Evolutionary conservation across 2,113 vertebrate genomes (phyloP).

Genomic region (Dicentrarchus labrax): DNA sequence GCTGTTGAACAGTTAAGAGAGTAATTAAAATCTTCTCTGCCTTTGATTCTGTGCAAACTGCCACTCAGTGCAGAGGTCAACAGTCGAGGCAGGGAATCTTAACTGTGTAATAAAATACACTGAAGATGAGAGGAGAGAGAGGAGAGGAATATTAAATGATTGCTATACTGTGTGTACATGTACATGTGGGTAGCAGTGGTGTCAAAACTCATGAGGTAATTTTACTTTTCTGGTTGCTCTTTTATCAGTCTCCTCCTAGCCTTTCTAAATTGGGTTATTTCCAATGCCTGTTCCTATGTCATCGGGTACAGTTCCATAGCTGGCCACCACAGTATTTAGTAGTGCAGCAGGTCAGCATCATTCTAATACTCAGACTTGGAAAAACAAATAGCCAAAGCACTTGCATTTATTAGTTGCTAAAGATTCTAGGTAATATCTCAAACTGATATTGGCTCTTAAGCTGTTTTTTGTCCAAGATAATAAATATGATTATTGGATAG

Average conservation of each 20-base stretch:
- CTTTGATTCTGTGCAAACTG: conserved; percentile 69
- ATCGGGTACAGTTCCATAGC: not conserved
- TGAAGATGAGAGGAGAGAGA: conserved; percentile 21
- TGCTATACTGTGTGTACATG: not conserved
- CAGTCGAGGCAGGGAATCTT: conserved; percentile 53
- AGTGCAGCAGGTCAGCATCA: not conserved
- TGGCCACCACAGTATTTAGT: not conserved
- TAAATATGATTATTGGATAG: not conserved
- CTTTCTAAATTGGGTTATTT: not conserved
- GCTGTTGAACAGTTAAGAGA: conserved; percentile 48
- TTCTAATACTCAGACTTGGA: not conserved
- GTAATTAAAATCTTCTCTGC: conserved; percentile 70
- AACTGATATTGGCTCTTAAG: not conserved
- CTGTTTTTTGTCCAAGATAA: not conserved
- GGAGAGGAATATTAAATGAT: conserved; percentile 35
- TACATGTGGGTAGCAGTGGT: not conserved
- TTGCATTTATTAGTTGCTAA: not conserved
- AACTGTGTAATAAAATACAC: conserved; percentile 67
- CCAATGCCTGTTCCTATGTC: not conserved
- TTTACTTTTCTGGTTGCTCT: too few species aligned
- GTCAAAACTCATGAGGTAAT: not conserved
- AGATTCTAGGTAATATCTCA: not conserved
- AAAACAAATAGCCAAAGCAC: not conserved
- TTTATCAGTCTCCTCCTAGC: not conserved
- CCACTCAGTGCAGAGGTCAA: conserved; percentile 66